Conservation (phyloP, 2,797 vertebrate genomes). For the Selene dorsalis region DNA sequence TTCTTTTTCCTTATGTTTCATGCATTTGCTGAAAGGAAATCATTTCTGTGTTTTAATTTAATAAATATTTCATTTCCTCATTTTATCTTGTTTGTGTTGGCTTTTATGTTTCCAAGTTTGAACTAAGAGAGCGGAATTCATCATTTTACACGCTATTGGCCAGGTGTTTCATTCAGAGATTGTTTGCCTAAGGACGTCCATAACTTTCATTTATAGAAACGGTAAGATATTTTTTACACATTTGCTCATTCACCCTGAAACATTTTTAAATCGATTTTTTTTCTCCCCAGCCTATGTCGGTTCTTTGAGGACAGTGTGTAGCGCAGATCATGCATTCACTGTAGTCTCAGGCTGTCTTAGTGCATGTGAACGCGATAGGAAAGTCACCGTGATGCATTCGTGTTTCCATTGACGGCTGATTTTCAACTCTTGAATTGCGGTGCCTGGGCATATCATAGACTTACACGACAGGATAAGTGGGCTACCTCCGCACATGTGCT, state of each 20-base stretch:
- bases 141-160: conserved; percentile 79
- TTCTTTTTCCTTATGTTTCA: conserved; percentile 83
- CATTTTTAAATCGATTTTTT: conserved; percentile 43
- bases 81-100: conserved; percentile 84
- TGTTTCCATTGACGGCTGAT: conserved; percentile 61
- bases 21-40: conserved; percentile 80
- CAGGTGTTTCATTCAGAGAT: conserved; percentile 84
- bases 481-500: conserved; percentile 59
- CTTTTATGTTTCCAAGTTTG: conserved; percentile 85
- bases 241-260: conserved; percentile 75
- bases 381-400: conserved; percentile 75
- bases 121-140: conserved; percentile 78
- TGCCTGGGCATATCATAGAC: conserved; percentile 44
- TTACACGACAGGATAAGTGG: conserved; percentile 33
- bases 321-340: conserved; percentile 51
- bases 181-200: conserved; percentile 85
- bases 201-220: conserved; percentile 88
- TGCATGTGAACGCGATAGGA: conserved; percentile 73
- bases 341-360: conserved; percentile 40
- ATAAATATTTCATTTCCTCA: conserved; percentile 87
- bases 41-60: conserved; percentile 85
- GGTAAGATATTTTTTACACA: conserved; percentile 85
- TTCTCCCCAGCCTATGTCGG: conserved; percentile 41
- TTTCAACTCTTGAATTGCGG: conserved; percentile 61
- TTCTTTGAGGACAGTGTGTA: conserved; percentile 52